Evolutionary conservation across 2,888 invertebrate species (phyloP), one percentile per base, ranked within the genome.

Genomic region (Brachypterus glaber): DNA sequence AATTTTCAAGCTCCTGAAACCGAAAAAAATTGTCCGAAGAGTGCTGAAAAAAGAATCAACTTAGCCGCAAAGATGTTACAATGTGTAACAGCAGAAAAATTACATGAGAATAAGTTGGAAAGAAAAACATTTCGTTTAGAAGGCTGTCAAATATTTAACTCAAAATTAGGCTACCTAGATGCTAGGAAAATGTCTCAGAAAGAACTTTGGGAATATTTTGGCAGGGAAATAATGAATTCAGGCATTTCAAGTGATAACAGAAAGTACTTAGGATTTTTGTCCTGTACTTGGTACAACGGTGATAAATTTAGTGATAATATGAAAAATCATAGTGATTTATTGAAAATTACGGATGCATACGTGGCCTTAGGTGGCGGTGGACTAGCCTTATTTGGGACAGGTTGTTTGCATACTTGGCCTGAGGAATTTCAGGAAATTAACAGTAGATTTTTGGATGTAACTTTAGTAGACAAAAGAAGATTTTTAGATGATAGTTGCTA

Each of bases 401-500:
- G 82, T 1, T 90, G 86, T 57, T 73, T 95, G 34, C 87, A 90
- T 60, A 85, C 90, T 2, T 95, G 93, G 93, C 89, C 95, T 2
- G 73, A 73, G 17, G 64, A 62, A 30, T 67, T 88, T 41, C 69
- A 75, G 4, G 78, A 89, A 49, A 74, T 92, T 17, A 60, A 80
- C 45, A 17, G 56, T 50, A 52, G 72, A 45, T 77, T 83, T 53
- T 64, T 70, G 8, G 73, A 80, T 55, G 46, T 62, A 31, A 72
- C 76, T 16, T 69, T 73, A 41, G 76, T 95, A 15, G 85, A 92
- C 63, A 71, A 76, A 30, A 69, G 68, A 17, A 66, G 74, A 44
- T 76, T 86, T 54, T 84, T 93, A 76, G 92, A 95, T 65, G 92
- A 93, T 57, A 92, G 92, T 63, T 87, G 87, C 52, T 90, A 89